Evolutionary conservation across 2,888 invertebrate species (phyloP).

Genomic region (Andrena camellia): DNA sequence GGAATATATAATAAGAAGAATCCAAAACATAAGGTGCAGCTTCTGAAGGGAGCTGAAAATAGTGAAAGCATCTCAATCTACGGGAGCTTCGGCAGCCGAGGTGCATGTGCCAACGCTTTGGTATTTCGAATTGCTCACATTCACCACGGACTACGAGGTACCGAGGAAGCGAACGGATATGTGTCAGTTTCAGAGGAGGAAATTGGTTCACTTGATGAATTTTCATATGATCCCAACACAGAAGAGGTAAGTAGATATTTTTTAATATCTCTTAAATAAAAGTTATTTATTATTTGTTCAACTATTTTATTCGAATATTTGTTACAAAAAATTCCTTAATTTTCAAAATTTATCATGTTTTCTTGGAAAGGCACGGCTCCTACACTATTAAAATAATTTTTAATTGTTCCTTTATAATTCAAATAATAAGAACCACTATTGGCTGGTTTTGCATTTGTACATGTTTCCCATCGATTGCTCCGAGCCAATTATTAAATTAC

Average conservation of each 20-base stretch:
- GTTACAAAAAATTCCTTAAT: not conserved
- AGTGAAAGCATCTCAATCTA: not conserved
- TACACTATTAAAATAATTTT: not conserved
- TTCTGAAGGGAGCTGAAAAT: constrained; percentile 6
- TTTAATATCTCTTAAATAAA: not conserved
- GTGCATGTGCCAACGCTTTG: not conserved
- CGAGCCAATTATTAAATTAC: constrained; percentile 19
- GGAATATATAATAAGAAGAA: not conserved
- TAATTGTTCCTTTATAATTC: constrained; percentile 12
- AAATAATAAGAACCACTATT: constrained; percentile 5
- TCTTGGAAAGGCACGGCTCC: not conserved
- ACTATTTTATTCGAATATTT: not conserved
- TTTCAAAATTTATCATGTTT: not conserved
- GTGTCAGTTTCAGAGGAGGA: not conserved
- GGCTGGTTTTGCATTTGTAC: not conserved
- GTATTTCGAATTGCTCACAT: not conserved
- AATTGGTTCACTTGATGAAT: not conserved
- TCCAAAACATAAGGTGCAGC: constrained; percentile 12
- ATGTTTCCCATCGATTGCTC: constrained; percentile 17
- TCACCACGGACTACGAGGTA: not conserved
- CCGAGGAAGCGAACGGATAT: not conserved
- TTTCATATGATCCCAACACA: not conserved
- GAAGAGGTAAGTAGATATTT: not conserved
- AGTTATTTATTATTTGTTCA: not conserved
- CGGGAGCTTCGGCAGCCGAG: not conserved